A percentile compares a stretch with the other conserved stretches of the same genome.
phyloP scores from a whole-genome alignment of 53 echinoderm and acorn worm genomes.

The Stichopus horrens region DNA sequence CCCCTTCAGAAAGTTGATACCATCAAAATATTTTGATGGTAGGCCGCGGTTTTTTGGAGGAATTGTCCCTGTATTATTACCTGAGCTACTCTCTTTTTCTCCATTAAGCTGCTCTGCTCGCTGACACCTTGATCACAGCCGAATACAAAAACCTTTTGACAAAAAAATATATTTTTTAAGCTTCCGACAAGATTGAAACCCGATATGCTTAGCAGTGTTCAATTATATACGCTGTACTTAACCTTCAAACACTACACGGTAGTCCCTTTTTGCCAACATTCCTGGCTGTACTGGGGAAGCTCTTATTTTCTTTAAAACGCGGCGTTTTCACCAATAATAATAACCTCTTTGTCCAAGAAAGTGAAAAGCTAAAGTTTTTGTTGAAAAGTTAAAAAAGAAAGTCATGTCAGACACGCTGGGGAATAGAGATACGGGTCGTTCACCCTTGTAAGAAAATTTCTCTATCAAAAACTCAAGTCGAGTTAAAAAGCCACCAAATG shows the following conservation, averaged over 20 bases:
- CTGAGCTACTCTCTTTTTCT: slow-evolving; percentile 21
- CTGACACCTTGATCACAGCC: slow-evolving; percentile 48
- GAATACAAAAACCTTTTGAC: slow-evolving; percentile 25
- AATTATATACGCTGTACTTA: slow-evolving; percentile 47
- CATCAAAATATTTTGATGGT: slow-evolving; percentile 53
- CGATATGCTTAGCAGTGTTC: slow-evolving; percentile 21
- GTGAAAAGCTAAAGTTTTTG: slow-evolving; percentile 46
- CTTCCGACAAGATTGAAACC: slow-evolving; percentile 26
- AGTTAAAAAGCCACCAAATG: slow-evolving; percentile 46
- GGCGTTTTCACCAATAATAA: slow-evolving; percentile 46
- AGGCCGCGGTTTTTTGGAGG: slow-evolving; percentile 35
- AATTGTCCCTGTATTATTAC: slow-evolving; percentile 33
- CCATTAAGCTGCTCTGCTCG: slow-evolving; percentile 37
- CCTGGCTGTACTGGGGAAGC: slow-evolving; percentile 29
- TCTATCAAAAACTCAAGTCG: slow-evolving; percentile 21
- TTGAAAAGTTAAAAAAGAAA: slow-evolving; percentile 32
- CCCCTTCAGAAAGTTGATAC: slow-evolving; percentile 30
- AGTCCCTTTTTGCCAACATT: slow-evolving; percentile 28
- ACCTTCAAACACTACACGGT: slow-evolving; percentile 22
- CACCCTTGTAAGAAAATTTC: slow-evolving; percentile 23
- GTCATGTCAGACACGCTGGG: slow-evolving; percentile 34
- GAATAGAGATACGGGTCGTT: slow-evolving; percentile 43
- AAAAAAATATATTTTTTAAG: slow-evolving; percentile 45
- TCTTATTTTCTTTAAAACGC: slow-evolving; percentile 38
- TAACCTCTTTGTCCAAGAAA: slow-evolving; percentile 47